These are phyloP conservation scores for Silvanus unidentatus DNA, from an alignment of 2,888 invertebrate species.

Conservation along the genomic window DNA sequence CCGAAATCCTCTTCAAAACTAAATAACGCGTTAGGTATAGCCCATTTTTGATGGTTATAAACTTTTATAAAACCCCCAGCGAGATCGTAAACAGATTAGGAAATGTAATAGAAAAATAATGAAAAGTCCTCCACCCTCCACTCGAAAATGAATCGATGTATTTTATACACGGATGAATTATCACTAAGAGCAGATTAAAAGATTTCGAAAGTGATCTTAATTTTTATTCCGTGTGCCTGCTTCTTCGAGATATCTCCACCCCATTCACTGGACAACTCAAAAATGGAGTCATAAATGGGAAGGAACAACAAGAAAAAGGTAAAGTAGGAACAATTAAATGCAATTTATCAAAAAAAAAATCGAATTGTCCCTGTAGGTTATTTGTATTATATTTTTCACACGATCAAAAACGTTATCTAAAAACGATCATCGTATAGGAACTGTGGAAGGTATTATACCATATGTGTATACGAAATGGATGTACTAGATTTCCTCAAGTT, in stretches of 20 bases:
- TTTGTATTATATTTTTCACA: constrained; percentile 19
- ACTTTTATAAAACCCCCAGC: constrained; percentile 35
- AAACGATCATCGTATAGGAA: constrained; percentile 18
- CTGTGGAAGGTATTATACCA: background rate
- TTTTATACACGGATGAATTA: no score
- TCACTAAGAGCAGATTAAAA: no score
- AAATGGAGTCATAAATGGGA: no score
- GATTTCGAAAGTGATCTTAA: no score
- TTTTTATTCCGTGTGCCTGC: no score
- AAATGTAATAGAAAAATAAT: constrained; percentile 42
- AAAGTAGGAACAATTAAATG: no score
- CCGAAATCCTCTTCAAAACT: constrained; percentile 32
- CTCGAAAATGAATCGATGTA: background rate
- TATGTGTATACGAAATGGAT: no score
- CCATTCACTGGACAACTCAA: no score
- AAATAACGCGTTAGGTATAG: constrained; percentile 23
- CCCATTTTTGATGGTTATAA: constrained; percentile 12
- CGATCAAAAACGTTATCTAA: constrained; percentile 16
- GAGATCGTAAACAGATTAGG: constrained; percentile 44
- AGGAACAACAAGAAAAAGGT: no score
- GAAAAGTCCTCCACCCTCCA: constrained; percentile 40
- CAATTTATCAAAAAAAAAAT: no score
- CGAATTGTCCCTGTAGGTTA: no score
- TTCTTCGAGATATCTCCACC: no score
- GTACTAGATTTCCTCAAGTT: constrained; percentile 21